Base-by-base conservation (phyloP, 2,797 vertebrate genomes). In the Miichthys miiuy region DNA sequence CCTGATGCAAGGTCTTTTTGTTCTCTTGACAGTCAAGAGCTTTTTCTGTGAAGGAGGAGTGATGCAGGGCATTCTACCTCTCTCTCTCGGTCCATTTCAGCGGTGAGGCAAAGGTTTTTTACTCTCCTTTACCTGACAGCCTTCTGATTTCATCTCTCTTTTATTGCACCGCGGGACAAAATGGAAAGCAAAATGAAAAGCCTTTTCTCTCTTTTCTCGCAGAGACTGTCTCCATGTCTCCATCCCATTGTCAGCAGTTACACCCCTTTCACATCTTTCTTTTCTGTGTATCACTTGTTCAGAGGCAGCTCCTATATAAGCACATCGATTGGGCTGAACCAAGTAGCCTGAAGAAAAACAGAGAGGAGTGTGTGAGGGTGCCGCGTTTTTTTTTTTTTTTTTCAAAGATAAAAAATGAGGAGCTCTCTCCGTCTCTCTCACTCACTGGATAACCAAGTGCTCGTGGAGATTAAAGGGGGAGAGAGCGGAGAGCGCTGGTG, bases 381-480 rank as follows among this genome's bases (percentile, higher is more conserved):
- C 48, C 42, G 47, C 12, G 16, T 71, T 60, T 66, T n/a, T n/a
- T 25, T 57, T 48, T 30, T 41, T 17, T 47, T 4, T 27, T 46
- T 65, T 60, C 17, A 13, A 58, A 27, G 4, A 44, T 55, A 54
- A 73, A 83, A 85, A 82, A 78, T 23, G 81, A 63, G 79, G 72
- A 62, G 44, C 71, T 72, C 71, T 79, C 63, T 72, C 27, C 73
- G 72, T 82, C 68, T 77, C 62, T 60, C 60, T 84, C 72, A 61
- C 72, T 82, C 64, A 12, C 77, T 75, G 82, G 85, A 84, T 85
- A 86, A 91, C 78, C 83, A 88, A 90, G 90, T 88, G 90, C 70
- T 83, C 30, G 30, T 27, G 9, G 74, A 94, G 90, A 94, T 94
- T 87, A 94, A 93, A 93, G 93, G 88, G 79, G 87, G 83, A 52